Evolutionary conservation across 2,888 invertebrate species (phyloP), one percentile per base, ranked within the genome.

Genomic region (Rapana venosa): DNA sequence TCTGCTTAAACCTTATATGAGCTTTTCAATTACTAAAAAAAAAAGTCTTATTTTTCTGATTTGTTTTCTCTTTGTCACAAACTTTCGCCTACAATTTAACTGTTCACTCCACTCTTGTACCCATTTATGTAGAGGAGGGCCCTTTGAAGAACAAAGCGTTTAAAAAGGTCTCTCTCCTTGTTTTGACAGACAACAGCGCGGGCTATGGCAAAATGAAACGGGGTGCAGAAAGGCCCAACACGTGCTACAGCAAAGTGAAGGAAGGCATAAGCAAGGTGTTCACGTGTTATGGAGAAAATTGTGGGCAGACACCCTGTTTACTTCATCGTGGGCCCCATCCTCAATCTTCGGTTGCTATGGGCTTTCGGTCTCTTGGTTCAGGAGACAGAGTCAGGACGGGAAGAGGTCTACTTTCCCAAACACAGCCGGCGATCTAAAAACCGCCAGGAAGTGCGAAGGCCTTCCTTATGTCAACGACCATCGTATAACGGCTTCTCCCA

Each of bases 371-470:
- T 90, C 15, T 5, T 87, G n/a, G 35, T 30, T 11, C 8, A 83
- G 36, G 87, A 90, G 32, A 32, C 32, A 17, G 90, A 90, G 47
- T 70, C 70, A 13, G 70, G 84, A 58, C 0, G 87, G 17, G 90
- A 47, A 90, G 90, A 79, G 85, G 90, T 89, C 90, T 93, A 90
- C 91, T 90, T 35, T 89, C 94, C 90, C 66, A 88, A 84, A 79
- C 84, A 91, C 87, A 92, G 93, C 88, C 90, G 91, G 93, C 94
- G 26, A n/a, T 83, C 90, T 47, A 30, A 86, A 20, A 93, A 94
- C 79, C 86, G 93, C 70, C 35, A 87, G 20, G 20, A 61, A 4
- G 88, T 90, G 13, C 58, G 83, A 47, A 86, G 87, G 35, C 20
- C 91, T 92, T 35, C 90, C 91, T 11, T 90, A 92, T 66, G 47